Conservation (phyloP, 2,113 vertebrate species). For the Elachura formosa region DNA sequence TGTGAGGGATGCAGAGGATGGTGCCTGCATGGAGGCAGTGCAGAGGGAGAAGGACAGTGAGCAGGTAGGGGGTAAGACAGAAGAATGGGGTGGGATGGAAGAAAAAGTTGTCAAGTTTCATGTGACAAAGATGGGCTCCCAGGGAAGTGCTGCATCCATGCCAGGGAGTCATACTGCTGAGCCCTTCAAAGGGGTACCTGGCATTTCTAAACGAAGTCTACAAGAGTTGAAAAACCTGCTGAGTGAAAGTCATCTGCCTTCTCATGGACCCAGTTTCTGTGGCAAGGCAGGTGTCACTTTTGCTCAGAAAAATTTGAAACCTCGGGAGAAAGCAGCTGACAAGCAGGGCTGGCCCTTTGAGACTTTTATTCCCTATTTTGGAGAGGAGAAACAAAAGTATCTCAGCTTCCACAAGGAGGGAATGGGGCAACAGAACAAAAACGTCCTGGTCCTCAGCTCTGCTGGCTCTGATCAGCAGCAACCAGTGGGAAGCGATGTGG, state of each 20-base stretch:
- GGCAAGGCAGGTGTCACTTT: not conserved
- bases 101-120: not conserved
- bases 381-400: slow-evolving; percentile 36
- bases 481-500: not conserved
- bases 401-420: not conserved
- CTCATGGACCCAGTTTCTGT: slow-evolving; percentile 7
- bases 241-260: slow-evolving; percentile 61
- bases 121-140: not conserved
- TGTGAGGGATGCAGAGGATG: not conserved
- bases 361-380: slow-evolving; percentile 69
- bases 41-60: not conserved
- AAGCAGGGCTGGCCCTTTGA: slow-evolving; percentile 53
- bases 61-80: not conserved
- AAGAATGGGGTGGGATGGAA: not conserved
- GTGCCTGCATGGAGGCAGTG: not conserved
- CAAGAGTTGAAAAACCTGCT: slow-evolving; percentile 78
- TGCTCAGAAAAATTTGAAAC: slow-evolving; percentile 36
- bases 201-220: slow-evolving; percentile 70
- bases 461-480: slow-evolving; percentile 12
- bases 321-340: slow-evolving; percentile 41
- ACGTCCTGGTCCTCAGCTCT: not conserved
- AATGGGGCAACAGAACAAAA: not conserved
- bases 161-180: not conserved
- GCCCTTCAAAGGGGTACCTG: not conserved
- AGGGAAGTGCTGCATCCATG: not conserved